Evolutionary conservation across 2,113 vertebrate genomes (phyloP).

Genomic region (Mixornis gularis): DNA sequence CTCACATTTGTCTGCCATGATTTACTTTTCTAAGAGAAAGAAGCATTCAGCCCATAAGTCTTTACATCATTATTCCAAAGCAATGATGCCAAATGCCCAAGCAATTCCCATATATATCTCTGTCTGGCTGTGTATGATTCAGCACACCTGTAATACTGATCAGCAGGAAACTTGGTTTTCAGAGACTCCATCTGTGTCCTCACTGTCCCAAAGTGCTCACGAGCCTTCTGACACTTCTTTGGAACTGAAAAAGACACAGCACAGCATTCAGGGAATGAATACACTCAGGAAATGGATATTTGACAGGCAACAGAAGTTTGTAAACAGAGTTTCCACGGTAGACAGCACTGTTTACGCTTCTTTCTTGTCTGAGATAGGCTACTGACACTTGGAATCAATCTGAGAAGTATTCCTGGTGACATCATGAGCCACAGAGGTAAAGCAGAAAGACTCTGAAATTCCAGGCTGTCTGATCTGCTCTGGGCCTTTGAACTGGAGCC

Average conservation of each 20-base stretch:
- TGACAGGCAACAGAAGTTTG: background rate
- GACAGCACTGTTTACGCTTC: rapidly evolving
- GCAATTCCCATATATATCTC: background rate
- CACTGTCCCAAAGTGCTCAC: slow-evolving; percentile 87
- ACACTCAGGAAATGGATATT: background rate
- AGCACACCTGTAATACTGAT: slow-evolving; percentile 93
- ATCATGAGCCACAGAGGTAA: background rate
- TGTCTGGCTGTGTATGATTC: background rate
- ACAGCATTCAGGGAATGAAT: background rate
- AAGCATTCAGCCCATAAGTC: background rate
- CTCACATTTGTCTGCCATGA: rapidly evolving
- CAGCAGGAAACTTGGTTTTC: slow-evolving; percentile 92
- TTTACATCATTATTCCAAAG: background rate
- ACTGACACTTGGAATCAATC: background rate
- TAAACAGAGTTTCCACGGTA: background rate
- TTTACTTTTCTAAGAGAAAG: background rate
- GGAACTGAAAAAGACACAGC: slow-evolving; percentile 79
- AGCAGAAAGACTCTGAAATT: background rate
- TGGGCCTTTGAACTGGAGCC: background rate
- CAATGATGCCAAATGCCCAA: background rate
- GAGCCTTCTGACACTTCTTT: slow-evolving; percentile 86
- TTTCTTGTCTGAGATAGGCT: background rate
- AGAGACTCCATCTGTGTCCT: slow-evolving; percentile 86
- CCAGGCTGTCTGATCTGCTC: background rate
- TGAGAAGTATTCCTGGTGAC: background rate